Evolutionary conservation across 2,888 invertebrate genomes (phyloP), one percentile per base, ranked within the genome.

Genomic region (Suillia variegata): DNA sequence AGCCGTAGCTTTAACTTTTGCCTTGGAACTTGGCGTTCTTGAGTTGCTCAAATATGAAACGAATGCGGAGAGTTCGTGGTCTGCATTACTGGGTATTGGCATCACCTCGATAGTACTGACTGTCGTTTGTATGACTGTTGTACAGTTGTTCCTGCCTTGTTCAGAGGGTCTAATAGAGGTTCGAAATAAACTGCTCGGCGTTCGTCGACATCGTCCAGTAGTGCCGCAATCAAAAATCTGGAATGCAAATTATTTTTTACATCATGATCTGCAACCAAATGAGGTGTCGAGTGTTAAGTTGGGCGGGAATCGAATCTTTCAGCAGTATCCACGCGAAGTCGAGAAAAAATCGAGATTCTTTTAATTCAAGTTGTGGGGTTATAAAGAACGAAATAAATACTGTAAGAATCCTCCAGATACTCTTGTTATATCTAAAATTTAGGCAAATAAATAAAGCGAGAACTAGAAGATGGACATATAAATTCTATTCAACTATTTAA

Each of bases 181-280:
- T 8, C 70, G 77, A 5, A 78, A 78, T 66, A 70, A 71, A 2
- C 61, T 78, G 48, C 57, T 78, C 59, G 77, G 77, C 54, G 67
- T 78, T 17, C 65, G 63, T 1, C 63, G 74, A 1, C 59, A 65
- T 10, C 59, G 57, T n/a, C 42, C 58, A 13, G 62, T 63, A 1
- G 63, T 67, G 24, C 60, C 69, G 31, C 74, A 76, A 53, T 72
- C 68, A 3, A 71, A 71, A 18, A 69, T 77, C 49, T 77, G 73
- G 73, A 70, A 70, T 54, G 67, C 75, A 15, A 76, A 78, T 55
- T 71, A 74, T 34, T 76, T 75, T 24, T 62, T 76, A 6, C 67
- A 68, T 53, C 76, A 76, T 62, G 64, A 76, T 58, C 68, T 74
- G 49, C 70, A 70, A 22, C 66, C 70, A 17, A 65, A 67, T 6